phyloP scores from a whole-genome alignment of 2,797 vertebrate genomes.

The Bradypus variegatus region DNA sequence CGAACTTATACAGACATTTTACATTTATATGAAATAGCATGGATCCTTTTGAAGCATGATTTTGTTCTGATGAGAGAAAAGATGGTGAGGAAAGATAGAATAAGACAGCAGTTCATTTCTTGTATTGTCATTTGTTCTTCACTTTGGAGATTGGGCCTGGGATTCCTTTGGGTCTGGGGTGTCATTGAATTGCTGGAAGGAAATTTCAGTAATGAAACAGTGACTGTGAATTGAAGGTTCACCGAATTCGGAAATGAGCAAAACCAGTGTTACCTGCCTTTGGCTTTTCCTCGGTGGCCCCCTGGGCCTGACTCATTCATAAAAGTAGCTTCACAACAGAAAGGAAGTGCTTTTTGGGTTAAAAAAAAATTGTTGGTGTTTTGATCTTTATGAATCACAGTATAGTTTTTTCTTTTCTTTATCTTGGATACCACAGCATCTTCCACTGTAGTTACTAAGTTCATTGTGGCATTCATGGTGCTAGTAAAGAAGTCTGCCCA shows the following conservation, averaged over 20 bases:
- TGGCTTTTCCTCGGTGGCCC: neutral
- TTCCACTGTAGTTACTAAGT: neutral
- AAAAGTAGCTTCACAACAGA: neutral
- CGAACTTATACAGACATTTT: slow-evolving; percentile 26
- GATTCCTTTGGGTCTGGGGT: neutral
- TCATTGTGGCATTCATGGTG: neutral
- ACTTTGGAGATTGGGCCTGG: neutral
- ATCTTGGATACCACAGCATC: neutral
- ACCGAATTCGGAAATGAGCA: neutral
- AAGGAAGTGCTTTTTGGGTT: neutral
- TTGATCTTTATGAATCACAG: neutral
- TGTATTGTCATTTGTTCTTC: neutral
- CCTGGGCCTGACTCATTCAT: neutral
- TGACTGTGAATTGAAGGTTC: neutral
- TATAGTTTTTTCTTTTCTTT: neutral
- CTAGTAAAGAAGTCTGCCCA: neutral
- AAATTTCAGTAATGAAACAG: slow-evolving; percentile 19
- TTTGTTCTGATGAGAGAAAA: neutral
- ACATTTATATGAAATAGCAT: neutral
- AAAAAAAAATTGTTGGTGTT: neutral
- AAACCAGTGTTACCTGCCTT: neutral
- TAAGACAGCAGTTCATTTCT: neutral
- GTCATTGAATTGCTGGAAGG: slow-evolving; percentile 27
- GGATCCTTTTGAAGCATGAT: neutral
- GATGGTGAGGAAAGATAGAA: neutral